phyloP scores from a whole-genome alignment of 2,797 vertebrate genomes.

The Epinephelus coioides region DNA sequence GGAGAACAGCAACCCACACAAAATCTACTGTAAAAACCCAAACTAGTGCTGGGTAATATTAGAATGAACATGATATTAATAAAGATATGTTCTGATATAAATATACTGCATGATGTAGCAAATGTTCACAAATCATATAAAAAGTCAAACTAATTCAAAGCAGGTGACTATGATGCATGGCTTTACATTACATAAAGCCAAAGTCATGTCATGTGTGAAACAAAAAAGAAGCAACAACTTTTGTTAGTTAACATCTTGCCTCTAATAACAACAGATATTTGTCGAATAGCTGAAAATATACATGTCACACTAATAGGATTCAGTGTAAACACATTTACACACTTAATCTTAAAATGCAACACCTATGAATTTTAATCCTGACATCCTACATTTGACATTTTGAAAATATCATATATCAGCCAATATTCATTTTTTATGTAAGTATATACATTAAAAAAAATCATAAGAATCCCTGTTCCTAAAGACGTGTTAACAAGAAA shows the following conservation, averaged over 20 bases:
- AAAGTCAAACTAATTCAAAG: neutral
- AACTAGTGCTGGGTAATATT: neutral
- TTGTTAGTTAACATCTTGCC: no score
- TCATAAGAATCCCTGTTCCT: neutral
- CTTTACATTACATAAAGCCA: neutral
- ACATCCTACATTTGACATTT: neutral
- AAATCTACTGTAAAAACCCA: constrained; percentile 1
- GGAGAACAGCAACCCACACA: constrained; percentile 34
- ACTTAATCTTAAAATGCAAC: neutral
- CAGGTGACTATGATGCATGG: neutral
- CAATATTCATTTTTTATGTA: no score
- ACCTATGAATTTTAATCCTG: neutral
- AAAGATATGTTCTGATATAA: neutral
- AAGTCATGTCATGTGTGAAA: neutral
- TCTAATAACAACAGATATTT: no score
- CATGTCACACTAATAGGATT: no score
- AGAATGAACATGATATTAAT: neutral
- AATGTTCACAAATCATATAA: neutral
- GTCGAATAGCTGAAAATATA: no score
- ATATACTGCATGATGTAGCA: neutral
- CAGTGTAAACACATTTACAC: no score
- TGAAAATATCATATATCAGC: neutral
- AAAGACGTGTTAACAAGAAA: neutral
- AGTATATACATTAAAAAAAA: neutral
- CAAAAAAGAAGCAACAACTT: no score